Conservation (phyloP, 1,140 invertebrate species). For the Aphaenogaster ashmeadi region DNA sequence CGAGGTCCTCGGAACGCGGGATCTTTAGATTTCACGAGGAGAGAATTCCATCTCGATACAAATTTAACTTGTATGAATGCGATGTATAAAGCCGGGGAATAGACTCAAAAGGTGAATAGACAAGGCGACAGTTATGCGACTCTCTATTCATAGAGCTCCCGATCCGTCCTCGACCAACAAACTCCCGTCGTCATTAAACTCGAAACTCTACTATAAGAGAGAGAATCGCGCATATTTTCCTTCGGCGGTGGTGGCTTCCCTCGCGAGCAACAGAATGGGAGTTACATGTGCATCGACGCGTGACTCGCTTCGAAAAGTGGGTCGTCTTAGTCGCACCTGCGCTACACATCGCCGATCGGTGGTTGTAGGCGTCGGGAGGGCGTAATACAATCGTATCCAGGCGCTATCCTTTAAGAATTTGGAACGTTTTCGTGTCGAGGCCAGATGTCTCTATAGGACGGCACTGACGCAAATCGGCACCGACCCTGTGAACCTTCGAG, state of each 20-base stretch:
- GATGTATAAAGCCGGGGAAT: conserved; percentile 21
- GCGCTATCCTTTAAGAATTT: conserved; percentile 69
- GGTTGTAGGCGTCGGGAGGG: neutral
- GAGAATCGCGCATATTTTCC: conserved; percentile 37
- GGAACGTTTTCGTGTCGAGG: conserved; percentile 71
- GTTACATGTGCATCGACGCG: conserved; percentile 40
- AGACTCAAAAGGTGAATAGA: conserved; percentile 27
- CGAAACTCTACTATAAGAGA: conserved; percentile 7
- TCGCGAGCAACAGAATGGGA: conserved; percentile 3
- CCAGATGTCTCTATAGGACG: conserved; percentile 56
- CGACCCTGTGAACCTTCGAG: conserved; percentile 78
- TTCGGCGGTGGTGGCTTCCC: neutral
- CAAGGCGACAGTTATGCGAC: conserved; percentile 38
- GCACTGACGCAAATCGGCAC: conserved; percentile 75
- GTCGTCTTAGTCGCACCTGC: conserved; percentile 35
- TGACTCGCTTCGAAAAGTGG: conserved; percentile 52
- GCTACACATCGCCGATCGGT: neutral
- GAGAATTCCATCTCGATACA: conserved; percentile 1
- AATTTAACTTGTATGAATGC: conserved; percentile 41
- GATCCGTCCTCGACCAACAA: conserved; percentile 50
- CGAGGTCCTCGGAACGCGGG: neutral
- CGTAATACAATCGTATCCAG: conserved; percentile 18
- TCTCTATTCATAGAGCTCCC: conserved; percentile 44
- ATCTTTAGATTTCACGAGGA: conserved; percentile 16
- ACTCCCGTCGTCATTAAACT: conserved; percentile 61